These are phyloP conservation scores for Dicerorhinus sumatrensis DNA, from an alignment of 2,113 vertebrate species.

Conservation along the genomic window DNA sequence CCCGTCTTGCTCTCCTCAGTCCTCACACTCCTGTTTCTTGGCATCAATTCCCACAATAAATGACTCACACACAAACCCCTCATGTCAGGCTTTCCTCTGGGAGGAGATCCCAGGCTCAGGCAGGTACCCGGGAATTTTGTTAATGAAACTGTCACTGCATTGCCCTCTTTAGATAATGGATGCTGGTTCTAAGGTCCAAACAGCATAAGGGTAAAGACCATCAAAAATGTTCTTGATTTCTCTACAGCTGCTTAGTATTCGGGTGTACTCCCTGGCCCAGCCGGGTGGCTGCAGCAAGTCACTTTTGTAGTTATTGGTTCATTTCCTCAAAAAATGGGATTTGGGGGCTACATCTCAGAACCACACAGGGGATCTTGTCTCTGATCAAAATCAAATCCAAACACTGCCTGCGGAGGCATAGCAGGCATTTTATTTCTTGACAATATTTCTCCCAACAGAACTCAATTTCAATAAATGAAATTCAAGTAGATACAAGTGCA, in stretches of 20 bases:
- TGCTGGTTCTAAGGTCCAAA: background rate
- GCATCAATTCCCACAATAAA: background rate
- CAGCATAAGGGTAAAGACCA: background rate
- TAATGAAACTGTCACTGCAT: background rate
- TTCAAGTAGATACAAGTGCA: background rate
- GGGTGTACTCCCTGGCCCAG: background rate
- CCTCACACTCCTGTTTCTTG: background rate
- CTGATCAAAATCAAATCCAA: constrained; percentile 64
- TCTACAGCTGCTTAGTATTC: background rate
- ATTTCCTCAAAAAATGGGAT: constrained; percentile 37
- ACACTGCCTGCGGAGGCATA: background rate
- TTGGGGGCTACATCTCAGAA: background rate
- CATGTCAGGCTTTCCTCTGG: background rate
- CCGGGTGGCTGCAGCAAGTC: background rate
- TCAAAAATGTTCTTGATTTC: background rate
- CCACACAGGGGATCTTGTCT: background rate
- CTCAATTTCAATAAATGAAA: constrained; percentile 54
- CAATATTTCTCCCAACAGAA: background rate
- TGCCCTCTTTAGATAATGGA: too few species aligned
- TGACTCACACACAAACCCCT: background rate
- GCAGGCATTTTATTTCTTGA: constrained; percentile 42
- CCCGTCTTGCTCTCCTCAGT: background rate
- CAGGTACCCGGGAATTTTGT: background rate
- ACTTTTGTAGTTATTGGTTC: background rate
- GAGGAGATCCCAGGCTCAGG: background rate